A percentile compares a stretch with the other conserved stretches of the same genome.
These are phyloP conservation scores for Monopis laevigella DNA, from an alignment of 2,888 invertebrate species.

Conservation along the genomic window DNA sequence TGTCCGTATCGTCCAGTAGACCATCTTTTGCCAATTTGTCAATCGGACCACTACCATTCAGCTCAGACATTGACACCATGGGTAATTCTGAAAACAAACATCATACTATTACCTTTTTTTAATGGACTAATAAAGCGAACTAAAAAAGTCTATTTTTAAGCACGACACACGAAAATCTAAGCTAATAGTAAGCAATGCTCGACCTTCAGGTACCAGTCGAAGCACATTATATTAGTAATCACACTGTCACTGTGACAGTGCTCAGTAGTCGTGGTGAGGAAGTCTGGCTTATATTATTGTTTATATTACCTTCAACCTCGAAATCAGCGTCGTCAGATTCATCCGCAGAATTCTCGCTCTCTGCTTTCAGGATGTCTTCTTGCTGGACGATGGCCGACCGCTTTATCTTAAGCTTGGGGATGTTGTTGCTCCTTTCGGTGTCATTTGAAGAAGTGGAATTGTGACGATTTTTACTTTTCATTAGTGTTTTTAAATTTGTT, in stretches of 20 bases:
- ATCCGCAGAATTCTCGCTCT: constrained; percentile 36
- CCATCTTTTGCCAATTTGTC: constrained; percentile 46
- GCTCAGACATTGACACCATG: constrained; percentile 28
- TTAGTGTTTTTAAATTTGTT: constrained; percentile 37
- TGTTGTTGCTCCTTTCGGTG: background rate
- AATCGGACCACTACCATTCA: constrained; percentile 36
- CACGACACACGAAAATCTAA: too few relatives aligned
- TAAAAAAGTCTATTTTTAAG: too few relatives aligned
- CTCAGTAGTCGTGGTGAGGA: too few relatives aligned
- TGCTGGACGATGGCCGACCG: constrained; percentile 14
- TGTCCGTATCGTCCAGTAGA: constrained; percentile 43
- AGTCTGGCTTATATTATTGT: background rate
- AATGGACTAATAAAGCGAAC: too few relatives aligned
- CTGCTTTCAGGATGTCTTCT: constrained; percentile 36
- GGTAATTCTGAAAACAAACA: constrained; percentile 34
- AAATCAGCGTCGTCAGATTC: constrained; percentile 33
- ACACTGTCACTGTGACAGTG: too few relatives aligned
- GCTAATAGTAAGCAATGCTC: too few relatives aligned
- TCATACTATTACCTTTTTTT: too few relatives aligned
- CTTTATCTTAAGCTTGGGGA: background rate
- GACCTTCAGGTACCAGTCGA: too few relatives aligned
- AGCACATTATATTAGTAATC: too few relatives aligned
- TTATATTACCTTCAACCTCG: constrained; percentile 31
- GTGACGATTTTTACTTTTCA: constrained; percentile 34
- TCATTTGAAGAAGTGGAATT: background rate